Conservation (phyloP, 2,888 invertebrate genomes). For the Dolomedes plantarius region DNA sequence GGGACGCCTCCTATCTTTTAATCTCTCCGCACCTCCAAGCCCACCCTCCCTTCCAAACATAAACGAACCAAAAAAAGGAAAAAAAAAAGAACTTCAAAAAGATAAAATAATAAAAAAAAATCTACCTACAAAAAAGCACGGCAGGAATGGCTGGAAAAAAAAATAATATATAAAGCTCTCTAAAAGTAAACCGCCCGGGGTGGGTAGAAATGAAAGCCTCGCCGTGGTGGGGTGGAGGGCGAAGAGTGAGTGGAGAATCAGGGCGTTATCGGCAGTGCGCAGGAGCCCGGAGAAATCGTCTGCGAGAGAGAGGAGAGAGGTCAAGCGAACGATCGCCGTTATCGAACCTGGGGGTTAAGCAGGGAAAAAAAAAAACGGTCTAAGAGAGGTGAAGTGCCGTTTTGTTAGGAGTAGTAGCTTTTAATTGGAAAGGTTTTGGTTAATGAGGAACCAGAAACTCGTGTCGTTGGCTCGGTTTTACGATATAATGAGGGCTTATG, state of each 20-base stretch:
- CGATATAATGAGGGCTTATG: not conserved
- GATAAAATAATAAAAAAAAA: not conserved
- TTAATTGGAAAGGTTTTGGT: slow-evolving; percentile 8
- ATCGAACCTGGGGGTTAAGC: not conserved
- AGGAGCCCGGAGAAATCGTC: slow-evolving; percentile 14
- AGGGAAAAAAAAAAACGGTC: no score
- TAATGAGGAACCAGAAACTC: not conserved
- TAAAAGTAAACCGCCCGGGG: not conserved
- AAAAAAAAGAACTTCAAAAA: not conserved
- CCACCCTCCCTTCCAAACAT: not conserved
- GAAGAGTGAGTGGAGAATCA: not conserved
- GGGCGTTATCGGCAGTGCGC: slow-evolving; percentile 53
- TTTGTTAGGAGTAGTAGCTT: not conserved
- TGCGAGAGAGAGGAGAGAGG: slow-evolving; percentile 23
- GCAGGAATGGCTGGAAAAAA: not conserved
- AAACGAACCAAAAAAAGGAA: no score
- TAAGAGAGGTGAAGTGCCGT: slow-evolving; percentile 8
- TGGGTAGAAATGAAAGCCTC: not conserved
- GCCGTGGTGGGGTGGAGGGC: not conserved
- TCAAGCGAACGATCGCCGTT: slow-evolving; percentile 15
- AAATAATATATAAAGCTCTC: not conserved
- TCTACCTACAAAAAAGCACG: no score
- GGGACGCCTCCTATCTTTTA: not conserved
- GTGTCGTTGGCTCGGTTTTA: slow-evolving; percentile 1
- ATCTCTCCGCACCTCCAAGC: not conserved